Base-by-base conservation (phyloP, 2,113 vertebrate species). In the Tragulus kanchil region DNA sequence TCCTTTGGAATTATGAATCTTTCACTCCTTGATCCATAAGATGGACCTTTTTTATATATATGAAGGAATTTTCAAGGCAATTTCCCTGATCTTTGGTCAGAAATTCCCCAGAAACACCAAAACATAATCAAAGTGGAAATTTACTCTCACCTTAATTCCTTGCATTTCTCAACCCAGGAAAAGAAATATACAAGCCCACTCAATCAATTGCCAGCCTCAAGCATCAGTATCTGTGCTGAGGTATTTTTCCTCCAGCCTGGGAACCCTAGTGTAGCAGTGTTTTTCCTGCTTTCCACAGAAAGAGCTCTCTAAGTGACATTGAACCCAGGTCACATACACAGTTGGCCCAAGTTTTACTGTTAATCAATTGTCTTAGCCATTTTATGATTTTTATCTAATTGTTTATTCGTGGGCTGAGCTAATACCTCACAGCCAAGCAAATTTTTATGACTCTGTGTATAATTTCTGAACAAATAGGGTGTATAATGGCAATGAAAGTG, bases 311-410 rank as follows among this genome's bases (percentile, higher is more conserved):
- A 88, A 90, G 54, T 82, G 75, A 67, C 87, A 73, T 25, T 92
- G 64, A 96, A 84, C 59, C 56, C 54, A 88, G 69, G 87, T 96
- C 96, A 95, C 81, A 85, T 48, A 79, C 4, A 67, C 2, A 69
- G 15, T 87, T 97, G 91, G 73, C 50, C 62, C 61, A 75, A 90
- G 82, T 58, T 92, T 90, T 59, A 82, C 19, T 79, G 54, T 88
- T 96, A 88, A 96, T 96, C 95, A 92, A 85, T 94, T 85, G 87
- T 94, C 92, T 89, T 86, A 85, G 64, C 36, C 45, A 95, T 88
- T 92, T 97, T 95, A 95, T 97, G 84, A 64, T 87, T 98, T 94
- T 94, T 94, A 81, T 94, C 95, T 96, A 67, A 95, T 89, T 97
- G 89, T 75, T 98, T 81, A 85, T 8, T 94, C 84, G 95, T 95